Evolutionary conservation across 2,888 invertebrate species (phyloP), one percentile per base, ranked within the genome.

Genomic region (Leuctra nigra): DNA sequence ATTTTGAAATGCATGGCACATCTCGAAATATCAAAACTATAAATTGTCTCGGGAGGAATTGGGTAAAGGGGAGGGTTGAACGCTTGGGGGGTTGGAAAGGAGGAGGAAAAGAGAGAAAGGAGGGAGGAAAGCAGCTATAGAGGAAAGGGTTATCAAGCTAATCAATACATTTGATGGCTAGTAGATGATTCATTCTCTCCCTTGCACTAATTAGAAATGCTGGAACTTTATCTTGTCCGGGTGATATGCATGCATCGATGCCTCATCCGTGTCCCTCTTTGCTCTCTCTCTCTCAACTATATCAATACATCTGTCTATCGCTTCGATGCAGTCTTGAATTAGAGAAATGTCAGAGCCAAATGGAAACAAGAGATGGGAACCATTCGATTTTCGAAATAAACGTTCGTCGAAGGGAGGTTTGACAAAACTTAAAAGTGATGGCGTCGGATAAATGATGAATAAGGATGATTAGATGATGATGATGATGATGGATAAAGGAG

Each of bases 41-140:
- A 50, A 50, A 50, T 63, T 63, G 66, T 67, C 64, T 65, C 64
- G 64, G 63, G n/a, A n/a, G 62, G 63, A 60, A 66, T 65, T 66
- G 64, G 62, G 62, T 57, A 60, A 62, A 61, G 63, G 62, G 29
- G 22, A 53, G 50, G 4, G 53, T 20, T 56, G 41, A 41, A 23
- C 55, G 46, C 52, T 35, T 20, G 24, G 54, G 52, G 47, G 57
- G 55, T 29, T 56, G 50, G 46, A 52, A 59, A 55, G 50, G 22
- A 50, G 58, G 35, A 24, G 53, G 58, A 55, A 57, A 61, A 55
- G 57, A 55, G 57, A 57, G 38, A 53, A 59, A 36, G 61, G 57
- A 58, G 52, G 59, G 60, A 48, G 44, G 2, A 48, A 48, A 48
- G 48, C 50, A 48, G 48, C 48, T 48, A 47, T 47, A 48, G n/a